Evolutionary conservation across 2,888 invertebrate genomes (phyloP).

Genomic region (Glyphotaelius pellucidus): DNA sequence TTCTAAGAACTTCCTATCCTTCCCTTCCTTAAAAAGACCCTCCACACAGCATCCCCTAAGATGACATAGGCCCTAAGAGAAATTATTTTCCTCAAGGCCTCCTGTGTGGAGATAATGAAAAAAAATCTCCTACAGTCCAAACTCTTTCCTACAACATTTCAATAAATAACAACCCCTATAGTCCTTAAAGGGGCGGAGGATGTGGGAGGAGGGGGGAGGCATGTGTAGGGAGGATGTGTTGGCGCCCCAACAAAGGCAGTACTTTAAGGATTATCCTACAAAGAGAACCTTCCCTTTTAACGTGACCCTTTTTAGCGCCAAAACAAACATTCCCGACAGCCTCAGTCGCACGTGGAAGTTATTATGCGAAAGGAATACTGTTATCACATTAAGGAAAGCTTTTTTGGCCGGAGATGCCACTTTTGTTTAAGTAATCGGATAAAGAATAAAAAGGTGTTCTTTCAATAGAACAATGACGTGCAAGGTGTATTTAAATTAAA

Average conservation of each 20-base stretch:
- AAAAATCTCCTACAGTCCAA: background rate
- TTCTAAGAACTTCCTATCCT: too few relatives aligned
- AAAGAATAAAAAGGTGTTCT: background rate
- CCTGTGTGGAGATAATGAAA: too few relatives aligned
- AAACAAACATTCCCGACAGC: slow-evolving; percentile 40
- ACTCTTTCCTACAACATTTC: slow-evolving; percentile 6
- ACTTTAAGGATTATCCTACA: slow-evolving; percentile 49
- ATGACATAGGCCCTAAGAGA: too few relatives aligned
- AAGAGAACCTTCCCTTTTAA: slow-evolving; percentile 31
- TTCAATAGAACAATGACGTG: background rate
- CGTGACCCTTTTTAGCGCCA: slow-evolving; percentile 43
- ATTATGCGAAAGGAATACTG: background rate
- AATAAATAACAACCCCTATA: slow-evolving; percentile 6
- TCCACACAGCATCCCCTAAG: too few relatives aligned
- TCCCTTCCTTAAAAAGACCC: too few relatives aligned
- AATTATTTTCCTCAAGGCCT: too few relatives aligned
- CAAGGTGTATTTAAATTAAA: background rate
- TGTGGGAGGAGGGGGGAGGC: background rate
- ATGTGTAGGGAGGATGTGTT: slow-evolving; percentile 27
- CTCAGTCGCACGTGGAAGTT: slow-evolving; percentile 11
- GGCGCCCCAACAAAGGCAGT: slow-evolving; percentile 37
- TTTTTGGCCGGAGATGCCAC: background rate
- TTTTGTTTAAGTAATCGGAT: background rate
- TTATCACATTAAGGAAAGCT: background rate
- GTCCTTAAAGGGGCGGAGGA: slow-evolving; percentile 5